These are phyloP conservation scores for Galerucella calmariensis DNA, from an alignment of 2,888 invertebrate species.

Conservation along the genomic window DNA sequence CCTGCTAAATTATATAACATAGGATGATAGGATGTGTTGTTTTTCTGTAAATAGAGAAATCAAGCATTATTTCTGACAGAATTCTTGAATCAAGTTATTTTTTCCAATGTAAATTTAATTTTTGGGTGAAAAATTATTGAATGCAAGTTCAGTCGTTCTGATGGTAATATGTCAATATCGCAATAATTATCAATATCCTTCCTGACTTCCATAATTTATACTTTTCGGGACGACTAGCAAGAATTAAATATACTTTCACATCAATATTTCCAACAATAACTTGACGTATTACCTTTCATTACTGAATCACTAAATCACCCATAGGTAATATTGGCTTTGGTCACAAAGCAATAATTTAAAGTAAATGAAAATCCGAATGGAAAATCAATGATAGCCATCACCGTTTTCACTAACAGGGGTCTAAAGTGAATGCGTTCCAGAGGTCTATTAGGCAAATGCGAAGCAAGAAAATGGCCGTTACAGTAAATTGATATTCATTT, in stretches of 20 bases:
- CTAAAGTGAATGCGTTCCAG: constrained; percentile 14
- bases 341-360: constrained; percentile 9
- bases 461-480: constrained; percentile 36
- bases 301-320: not conserved
- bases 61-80: too few relatives aligned
- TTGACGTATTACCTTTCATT: not conserved
- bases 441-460: constrained; percentile 42
- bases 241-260: not conserved
- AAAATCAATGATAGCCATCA: constrained; percentile 16
- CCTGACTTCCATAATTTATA: too few relatives aligned
- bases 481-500: constrained; percentile 41
- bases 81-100: too few relatives aligned
- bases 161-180: too few relatives aligned
- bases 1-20: too few relatives aligned
- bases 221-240: too few relatives aligned
- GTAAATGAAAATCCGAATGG: constrained; percentile 6
- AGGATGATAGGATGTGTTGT: too few relatives aligned
- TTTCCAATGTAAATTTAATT: too few relatives aligned
- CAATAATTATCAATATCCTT: too few relatives aligned
- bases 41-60: too few relatives aligned
- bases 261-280: not conserved
- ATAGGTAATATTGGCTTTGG: not conserved
- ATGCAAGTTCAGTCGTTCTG: too few relatives aligned
- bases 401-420: constrained; percentile 8
- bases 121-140: too few relatives aligned